Conservation (phyloP, 1,140 invertebrate species). For the Brachionus rubens region DNA sequence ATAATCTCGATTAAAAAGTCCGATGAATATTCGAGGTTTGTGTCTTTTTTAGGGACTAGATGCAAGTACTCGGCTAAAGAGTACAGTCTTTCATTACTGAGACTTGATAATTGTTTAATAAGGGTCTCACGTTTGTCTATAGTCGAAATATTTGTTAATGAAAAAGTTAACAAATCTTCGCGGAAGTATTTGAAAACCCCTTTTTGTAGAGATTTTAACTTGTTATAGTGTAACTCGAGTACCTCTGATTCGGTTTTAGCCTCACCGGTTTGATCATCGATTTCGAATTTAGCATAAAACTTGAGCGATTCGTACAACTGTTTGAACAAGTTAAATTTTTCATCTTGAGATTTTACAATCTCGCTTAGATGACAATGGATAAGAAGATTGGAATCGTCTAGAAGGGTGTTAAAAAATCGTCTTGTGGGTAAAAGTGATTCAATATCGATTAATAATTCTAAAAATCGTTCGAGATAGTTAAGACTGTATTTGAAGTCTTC, state of each 20-base stretch:
- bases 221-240: conserved; percentile 83
- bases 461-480: conserved; percentile 87
- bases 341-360: not conserved
- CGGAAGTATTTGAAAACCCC: conserved; percentile 87
- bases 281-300: conserved; percentile 95
- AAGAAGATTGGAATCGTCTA: conserved; percentile 90
- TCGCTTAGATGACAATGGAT: conserved; percentile 66
- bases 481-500: conserved; percentile 65
- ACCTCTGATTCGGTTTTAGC: conserved; percentile 88
- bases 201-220: conserved; percentile 79
- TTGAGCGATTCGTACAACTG: conserved; percentile 90
- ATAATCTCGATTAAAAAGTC: conserved; percentile 41
- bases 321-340: conserved; percentile 57
- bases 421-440: conserved; percentile 89
- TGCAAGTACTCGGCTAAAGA: conserved; percentile 23
- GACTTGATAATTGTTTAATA: conserved; percentile 76
- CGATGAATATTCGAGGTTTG: conserved; percentile 22
- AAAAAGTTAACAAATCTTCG: conserved; percentile 74
- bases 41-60: not conserved
- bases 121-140: conserved; percentile 83
- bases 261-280: conserved; percentile 91
- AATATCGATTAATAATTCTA: conserved; percentile 92
- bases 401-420: conserved; percentile 89
- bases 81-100: conserved; percentile 62
- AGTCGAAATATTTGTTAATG: conserved; percentile 85